Conservation (phyloP, 1,140 invertebrate genomes). For the Plectus sambesii region DNA sequence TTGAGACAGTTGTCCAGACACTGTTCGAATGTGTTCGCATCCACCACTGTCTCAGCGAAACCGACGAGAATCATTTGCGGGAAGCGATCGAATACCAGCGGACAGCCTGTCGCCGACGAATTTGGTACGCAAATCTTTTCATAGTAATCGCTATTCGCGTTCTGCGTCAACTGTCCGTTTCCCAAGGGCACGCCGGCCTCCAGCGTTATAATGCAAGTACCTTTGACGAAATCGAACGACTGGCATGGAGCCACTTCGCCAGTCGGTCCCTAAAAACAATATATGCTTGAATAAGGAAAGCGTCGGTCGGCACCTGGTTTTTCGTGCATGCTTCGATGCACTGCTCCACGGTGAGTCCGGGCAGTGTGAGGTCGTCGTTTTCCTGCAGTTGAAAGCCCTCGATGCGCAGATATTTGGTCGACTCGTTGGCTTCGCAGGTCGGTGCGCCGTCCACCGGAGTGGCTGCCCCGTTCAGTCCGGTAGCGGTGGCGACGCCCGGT, state of each 20-base stretch:
- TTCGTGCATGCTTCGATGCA: conserved; percentile 32
- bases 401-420: conserved; percentile 31
- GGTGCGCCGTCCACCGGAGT: background rate
- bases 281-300: no score
- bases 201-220: conserved; percentile 29
- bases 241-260: conserved; percentile 28
- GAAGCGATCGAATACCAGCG: conserved; percentile 32
- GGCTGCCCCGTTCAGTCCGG: background rate
- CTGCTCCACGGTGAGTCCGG: conserved; percentile 22
- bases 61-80: conserved; percentile 46
- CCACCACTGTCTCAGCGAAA: conserved; percentile 43
- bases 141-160: conserved; percentile 34
- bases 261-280: conserved; percentile 24
- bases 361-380: conserved; percentile 31
- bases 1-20: conserved; percentile 45
- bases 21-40: conserved; percentile 35
- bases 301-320: conserved; percentile 15
- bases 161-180: conserved; percentile 40
- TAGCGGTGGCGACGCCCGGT: background rate
- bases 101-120: conserved; percentile 35
- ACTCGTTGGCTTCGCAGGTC: conserved; percentile 26
- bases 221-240: conserved; percentile 34
- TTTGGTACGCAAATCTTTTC: conserved; percentile 37
- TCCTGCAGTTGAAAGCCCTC: conserved; percentile 35
- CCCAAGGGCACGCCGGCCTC: conserved; percentile 43